Base-by-base conservation (phyloP, 1,140 invertebrate species). In the Bombus fervidus region DNA sequence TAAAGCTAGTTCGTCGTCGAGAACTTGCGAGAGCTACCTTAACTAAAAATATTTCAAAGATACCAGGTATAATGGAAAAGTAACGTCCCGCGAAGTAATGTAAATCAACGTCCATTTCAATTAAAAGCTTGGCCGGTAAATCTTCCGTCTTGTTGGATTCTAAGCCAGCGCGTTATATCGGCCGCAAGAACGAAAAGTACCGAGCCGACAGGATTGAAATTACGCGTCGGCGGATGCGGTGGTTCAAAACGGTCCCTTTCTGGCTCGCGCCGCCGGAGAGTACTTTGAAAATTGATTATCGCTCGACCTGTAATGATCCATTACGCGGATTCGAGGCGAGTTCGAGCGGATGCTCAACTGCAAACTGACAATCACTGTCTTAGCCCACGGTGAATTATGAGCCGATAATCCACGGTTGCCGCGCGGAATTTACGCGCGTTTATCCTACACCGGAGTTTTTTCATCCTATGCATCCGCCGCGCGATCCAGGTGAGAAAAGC, bases 321-420 rank as follows among this genome's bases (percentile, higher is more conserved):
- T 93, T 93, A 92, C 91, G 88, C 88, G 86, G 85, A 88, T 83
- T 83, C 71, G 86, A 91, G 79, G 89, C 87, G 89, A 89, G 89
- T 83, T 84, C 86, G 90, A 88, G 85, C 92, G 87, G 85, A 91
- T 91, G 91, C 92, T 22, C 47, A 94, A 93, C 92, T 81, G 89
- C 92, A 91, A 93, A 93, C 92, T 94, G 93, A 94, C 93, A 94
- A 94, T 94, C 93, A 94, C 92, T 92, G 93, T 94, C 93, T 92
- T 83, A 91, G 66, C 69, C 78, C 71, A 75, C 89, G 84, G 90
- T 94, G 93, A 94, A 92, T 94, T 94, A 94, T 93, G 93, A 93
- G 91, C 89, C 93, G 83, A 93, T 94, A 94, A 94, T 94, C 93
- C 91, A 85, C 92, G 91, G 92, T 92, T 93, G 93, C 93, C 86